Base-by-base conservation (phyloP, 2,797 vertebrate species). In the Artibeus lituratus region DNA sequence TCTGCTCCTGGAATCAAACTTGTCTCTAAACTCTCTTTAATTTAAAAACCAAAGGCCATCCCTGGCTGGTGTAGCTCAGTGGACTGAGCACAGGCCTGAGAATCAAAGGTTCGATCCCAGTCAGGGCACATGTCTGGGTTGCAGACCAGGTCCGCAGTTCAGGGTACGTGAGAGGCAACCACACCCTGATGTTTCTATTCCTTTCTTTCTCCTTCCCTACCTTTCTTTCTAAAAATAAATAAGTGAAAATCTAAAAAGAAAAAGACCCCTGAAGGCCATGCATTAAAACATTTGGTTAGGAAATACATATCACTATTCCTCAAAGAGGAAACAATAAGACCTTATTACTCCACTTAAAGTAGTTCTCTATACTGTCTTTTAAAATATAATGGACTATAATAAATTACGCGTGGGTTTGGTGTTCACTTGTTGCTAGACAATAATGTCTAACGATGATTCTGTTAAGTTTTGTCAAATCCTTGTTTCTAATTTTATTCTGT, bases 1-100 rank as follows among this genome's bases (percentile, higher is more conserved):
- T 72, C 35, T 96, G 59, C 96, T n/a, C 6, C 77, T 94, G 67
- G 10, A 35, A 90, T 72, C 35, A 51, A 78, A 97, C 81, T 32
- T 95, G 2, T 89, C 92, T 95, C 21, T 93, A 91, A 87, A 82
- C 12, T 22, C 89, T 94, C 9, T 83, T 95, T 69, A 90, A 88
- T 93, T 55, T 55, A 76, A 80, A 44, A 97, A 96, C 89, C 49
- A 82, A 95, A 94, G 65, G 77, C 0, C 42, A 15, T 0, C 57
- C 57, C 4, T 59, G 24, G 57, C 24, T 59, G 57, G 57, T 12
- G 57, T 29, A 12, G 57, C 24, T 59, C 57, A 59, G 57, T 59
- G 57, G 24, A 29, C 12, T 59, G 24, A 59, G 57, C 24, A 29
- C 5, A 11, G 57, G 57, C 24, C 24, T 59, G 57, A 59, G 57